These are phyloP conservation scores for Stenolophus ochropezus DNA, from an alignment of 2,888 invertebrate genomes.

Conservation along the genomic window DNA sequence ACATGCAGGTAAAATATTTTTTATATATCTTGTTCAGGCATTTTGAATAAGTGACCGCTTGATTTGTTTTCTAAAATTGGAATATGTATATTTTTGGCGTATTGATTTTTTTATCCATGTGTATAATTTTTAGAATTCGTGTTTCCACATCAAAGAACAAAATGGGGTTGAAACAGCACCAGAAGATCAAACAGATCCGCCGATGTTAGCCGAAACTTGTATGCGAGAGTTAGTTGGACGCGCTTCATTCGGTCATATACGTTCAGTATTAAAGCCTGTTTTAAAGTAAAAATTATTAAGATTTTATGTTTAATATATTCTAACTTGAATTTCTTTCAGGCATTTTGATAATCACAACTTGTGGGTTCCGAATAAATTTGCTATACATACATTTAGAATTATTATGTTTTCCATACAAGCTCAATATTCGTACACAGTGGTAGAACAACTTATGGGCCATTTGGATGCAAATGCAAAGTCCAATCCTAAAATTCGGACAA, in stretches of 20 bases:
- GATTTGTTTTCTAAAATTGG: background rate
- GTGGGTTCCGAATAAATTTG: conserved; percentile 98
- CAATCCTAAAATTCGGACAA: conserved; percentile 86
- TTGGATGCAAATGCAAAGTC: conserved; percentile 84
- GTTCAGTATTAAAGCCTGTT: conserved; percentile 91
- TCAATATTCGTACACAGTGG: conserved; percentile 98
- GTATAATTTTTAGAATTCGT: conserved; percentile 69
- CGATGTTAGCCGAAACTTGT: conserved; percentile 93
- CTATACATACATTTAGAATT: conserved; percentile 95
- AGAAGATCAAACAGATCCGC: conserved; percentile 77
- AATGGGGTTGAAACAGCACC: conserved; percentile 68
- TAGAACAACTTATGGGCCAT: conserved; percentile 97
- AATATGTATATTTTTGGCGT: no score
- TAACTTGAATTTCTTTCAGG: conserved; percentile 75
- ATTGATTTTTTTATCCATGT: background rate
- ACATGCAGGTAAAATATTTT: conserved; percentile 86
- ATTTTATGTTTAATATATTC: background rate
- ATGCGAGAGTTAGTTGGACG: conserved; percentile 95
- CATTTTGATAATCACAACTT: conserved; percentile 97
- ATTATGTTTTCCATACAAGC: conserved; percentile 99
- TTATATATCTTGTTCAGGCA: background rate
- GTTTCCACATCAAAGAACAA: conserved; percentile 70
- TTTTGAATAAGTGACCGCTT: background rate
- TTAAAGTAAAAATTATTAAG: conserved; percentile 78
- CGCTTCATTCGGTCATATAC: conserved; percentile 95